Evolutionary conservation across 1,140 invertebrate species (phyloP), one percentile per base, ranked within the genome.

Genomic region (Propsilocerus akamusi): DNA sequence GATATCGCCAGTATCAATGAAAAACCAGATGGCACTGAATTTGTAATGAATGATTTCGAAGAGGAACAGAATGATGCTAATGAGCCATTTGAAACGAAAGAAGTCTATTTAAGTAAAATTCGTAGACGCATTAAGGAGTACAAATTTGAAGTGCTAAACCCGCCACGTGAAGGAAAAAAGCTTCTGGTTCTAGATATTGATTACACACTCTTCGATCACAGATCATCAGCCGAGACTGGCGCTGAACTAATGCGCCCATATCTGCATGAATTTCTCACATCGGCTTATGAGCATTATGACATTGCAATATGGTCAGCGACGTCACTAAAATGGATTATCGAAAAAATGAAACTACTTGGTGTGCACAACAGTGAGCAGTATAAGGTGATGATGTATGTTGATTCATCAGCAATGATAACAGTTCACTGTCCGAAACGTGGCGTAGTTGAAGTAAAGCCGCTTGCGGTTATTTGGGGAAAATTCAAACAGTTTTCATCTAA

Each of bases 241-340:
- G 53, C 54, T 25, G 91, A 97, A 68, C 65, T 98, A 49, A 97
- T 97, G 91, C 71, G 94, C 51, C 94, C 94, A 1, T 96, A 80
- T 64, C 72, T 98, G 26, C 94, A 97, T 63, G 91, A 96, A 67
- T 97, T 98, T 65, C 68, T 98, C 1, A 83, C 81, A 7, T 75
- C 81, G n/a, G 88, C 91, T 4, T 97, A 97, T 66, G 77, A 82
- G 59, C 66, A 86, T 63, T 91, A 90, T 57, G 86, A 89, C 58
- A 87, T 89, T 56, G 85, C 86, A 0, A 89, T 88, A 54, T 87
- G 86, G 92, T 96, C 94, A 28, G 94, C 94, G 1, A 98, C 94
- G 1, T 86, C 83, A 53, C 97, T 97, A 92, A 94, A 90, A 58
- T 97, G 92, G 91, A 96, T 98, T 47, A 86, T 95, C 58, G 88